Evolutionary conservation across 2,113 vertebrate species (phyloP), one percentile per base, ranked within the genome.

Genomic region (Orthonyx spaldingii): DNA sequence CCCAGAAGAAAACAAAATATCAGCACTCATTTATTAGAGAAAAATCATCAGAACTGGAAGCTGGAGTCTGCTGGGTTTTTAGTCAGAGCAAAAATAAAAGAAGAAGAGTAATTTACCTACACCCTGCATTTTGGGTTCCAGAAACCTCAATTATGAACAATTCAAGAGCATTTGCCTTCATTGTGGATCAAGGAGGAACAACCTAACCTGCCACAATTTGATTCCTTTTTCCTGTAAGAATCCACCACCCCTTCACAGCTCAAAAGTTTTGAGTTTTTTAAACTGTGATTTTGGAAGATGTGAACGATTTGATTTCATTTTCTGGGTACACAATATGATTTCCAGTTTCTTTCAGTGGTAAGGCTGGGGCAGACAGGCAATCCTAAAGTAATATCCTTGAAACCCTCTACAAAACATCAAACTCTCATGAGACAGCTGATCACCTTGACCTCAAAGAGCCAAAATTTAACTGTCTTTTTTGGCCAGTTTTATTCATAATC

Each of bases 1-100:
- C 49, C 56, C 56, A 65, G n/a, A 18, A 94, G 72, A 92, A 92
- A 93, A 59, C 70, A 90, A 89, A 87, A 68, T 75, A 94, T 57
- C 55, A 84, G 9, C 17, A 42, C 11, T 86, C 50, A 63, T 90
- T 86, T 88, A 49, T 33, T 60, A 49, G 12, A 86, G 30, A 72
- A 93, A 82, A 91, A 72, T 4, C 17, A 70, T 47, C 52, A 79
- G 35, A 93, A 80, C 8, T 56, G 22, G 49, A 84, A 84, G 23
- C 19, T 60, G 49, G 32, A 56, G 87, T 87, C 86, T 60, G 11
- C 28, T 82, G 52, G 2, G 13, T 0, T 74, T 87, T 84, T 68
- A 71, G 16, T 9, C 71, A 71, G 35, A 47, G 26, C 41, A 78
- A 60, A 89, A 59, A 84, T n/a, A 63, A 78, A 93, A 80, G 8